These are phyloP conservation scores for Sclerurus mexicanus DNA, from an alignment of 2,113 vertebrate species.

Conservation along the genomic window DNA sequence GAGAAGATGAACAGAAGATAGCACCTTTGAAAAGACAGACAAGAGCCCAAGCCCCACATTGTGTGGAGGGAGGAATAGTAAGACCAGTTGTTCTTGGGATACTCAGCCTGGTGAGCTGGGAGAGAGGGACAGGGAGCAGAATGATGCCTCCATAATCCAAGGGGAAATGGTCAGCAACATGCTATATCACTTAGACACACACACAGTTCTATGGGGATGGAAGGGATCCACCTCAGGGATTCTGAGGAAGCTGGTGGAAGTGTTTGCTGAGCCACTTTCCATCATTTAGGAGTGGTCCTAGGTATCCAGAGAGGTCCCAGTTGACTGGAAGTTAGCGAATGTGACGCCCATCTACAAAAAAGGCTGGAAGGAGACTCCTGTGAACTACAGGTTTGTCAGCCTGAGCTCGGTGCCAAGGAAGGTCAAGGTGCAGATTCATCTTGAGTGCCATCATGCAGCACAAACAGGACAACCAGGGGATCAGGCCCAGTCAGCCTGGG, in stretches of 20 bases:
- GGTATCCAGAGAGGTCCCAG: background rate
- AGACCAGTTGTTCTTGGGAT: accelerated
- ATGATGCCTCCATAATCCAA: background rate
- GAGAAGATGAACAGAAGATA: background rate
- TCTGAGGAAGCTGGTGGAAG: background rate
- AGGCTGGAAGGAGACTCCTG: background rate
- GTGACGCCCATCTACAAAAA: background rate
- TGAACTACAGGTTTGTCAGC: background rate
- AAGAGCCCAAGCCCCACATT: background rate
- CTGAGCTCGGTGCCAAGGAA: background rate
- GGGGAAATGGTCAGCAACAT: background rate
- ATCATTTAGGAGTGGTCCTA: background rate
- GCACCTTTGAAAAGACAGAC: background rate
- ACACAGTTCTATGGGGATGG: background rate
- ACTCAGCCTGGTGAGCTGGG: background rate
- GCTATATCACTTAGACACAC: background rate
- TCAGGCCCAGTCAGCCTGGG: background rate
- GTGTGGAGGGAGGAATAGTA: background rate
- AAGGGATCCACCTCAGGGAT: background rate
- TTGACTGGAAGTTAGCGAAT: background rate
- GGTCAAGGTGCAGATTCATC: background rate
- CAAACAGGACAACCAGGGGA: background rate
- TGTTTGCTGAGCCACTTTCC: background rate
- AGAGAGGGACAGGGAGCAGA: background rate
- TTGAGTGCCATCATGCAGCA: background rate